Percentiles rank a stretch among this genome's conserved stretches.
Conservation (phyloP, 2,888 invertebrate species). For the Ophion ventricosus region DNA sequence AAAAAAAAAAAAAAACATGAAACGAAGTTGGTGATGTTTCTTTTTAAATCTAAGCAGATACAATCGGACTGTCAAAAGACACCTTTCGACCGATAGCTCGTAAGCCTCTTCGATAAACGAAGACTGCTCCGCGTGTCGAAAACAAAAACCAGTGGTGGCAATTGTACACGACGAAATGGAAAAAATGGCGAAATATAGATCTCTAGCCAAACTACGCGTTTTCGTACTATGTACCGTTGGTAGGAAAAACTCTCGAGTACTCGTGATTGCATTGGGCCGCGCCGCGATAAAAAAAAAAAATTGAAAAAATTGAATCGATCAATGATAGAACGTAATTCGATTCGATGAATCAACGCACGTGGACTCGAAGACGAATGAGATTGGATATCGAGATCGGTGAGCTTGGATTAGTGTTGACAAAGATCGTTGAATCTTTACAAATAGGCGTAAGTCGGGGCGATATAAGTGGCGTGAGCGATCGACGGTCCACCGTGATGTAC, state of each 20-base stretch:
- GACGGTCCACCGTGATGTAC: constrained; percentile 70
- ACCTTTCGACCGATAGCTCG: constrained; percentile 21
- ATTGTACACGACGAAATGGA: constrained; percentile 22
- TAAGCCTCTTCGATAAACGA: constrained; percentile 68
- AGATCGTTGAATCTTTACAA: constrained; percentile 36
- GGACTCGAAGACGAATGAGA: not conserved
- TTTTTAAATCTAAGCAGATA: constrained; percentile 56
- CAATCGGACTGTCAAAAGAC: constrained; percentile 60
- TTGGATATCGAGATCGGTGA: constrained; percentile 1
- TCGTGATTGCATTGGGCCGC: constrained; percentile 26
- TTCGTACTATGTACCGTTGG: not conserved
- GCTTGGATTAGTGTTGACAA: constrained; percentile 19
- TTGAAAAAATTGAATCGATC: not conserved
- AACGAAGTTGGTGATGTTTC: constrained; percentile 26
- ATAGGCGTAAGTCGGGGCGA: constrained; percentile 63
- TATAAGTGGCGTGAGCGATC: constrained; percentile 66
- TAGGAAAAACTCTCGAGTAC: constrained; percentile 31
- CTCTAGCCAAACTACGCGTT: constrained; percentile 57
- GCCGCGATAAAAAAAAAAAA: constrained; percentile 35
- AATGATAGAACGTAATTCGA: too few species aligned
- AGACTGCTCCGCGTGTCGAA: constrained; percentile 66
- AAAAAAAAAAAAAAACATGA: constrained; percentile 51
- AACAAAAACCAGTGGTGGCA: constrained; percentile 2
- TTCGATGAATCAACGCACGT: not conserved
- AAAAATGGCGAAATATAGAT: constrained; percentile 53